These are phyloP conservation scores for Caenorhabditis sp. DNA, from an alignment of 2,888 invertebrate species.

Conservation along the genomic window DNA sequence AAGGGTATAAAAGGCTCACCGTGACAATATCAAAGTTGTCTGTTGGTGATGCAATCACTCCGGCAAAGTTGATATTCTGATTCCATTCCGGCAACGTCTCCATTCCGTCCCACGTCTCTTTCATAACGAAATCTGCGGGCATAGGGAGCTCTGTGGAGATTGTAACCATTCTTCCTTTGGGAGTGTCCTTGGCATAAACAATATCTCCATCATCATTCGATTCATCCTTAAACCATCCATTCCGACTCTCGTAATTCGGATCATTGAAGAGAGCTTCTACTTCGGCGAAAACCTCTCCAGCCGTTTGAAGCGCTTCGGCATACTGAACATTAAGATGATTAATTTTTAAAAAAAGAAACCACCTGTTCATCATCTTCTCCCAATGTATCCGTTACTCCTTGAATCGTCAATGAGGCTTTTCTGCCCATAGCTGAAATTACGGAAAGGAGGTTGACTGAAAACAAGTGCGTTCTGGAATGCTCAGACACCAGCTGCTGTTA, in stretches of 20 bases:
- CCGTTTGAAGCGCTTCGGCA: constrained; percentile 60
- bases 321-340: constrained; percentile 54
- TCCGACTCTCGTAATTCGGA: constrained; percentile 49
- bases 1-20: constrained; percentile 57
- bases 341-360: constrained; percentile 5
- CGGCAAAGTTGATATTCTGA: constrained; percentile 77
- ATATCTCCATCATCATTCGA: constrained; percentile 69
- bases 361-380: constrained; percentile 47
- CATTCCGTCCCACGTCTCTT: constrained; percentile 72
- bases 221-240: constrained; percentile 71
- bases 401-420: constrained; percentile 34
- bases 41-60: constrained; percentile 72
- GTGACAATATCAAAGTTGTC: constrained; percentile 77
- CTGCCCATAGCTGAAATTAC: constrained; percentile 43
- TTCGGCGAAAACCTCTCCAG: constrained; percentile 68
- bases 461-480: not conserved
- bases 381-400: constrained; percentile 54
- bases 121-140: constrained; percentile 65
- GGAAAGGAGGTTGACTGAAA: not conserved
- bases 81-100: constrained; percentile 77
- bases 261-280: constrained; percentile 68
- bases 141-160: constrained; percentile 67
- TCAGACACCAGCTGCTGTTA: constrained; percentile 23
- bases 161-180: constrained; percentile 70
- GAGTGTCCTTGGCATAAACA: constrained; percentile 70